phyloP scores from a whole-genome alignment of 2,888 invertebrate genomes.

The Ophioninae sp. region DNA sequence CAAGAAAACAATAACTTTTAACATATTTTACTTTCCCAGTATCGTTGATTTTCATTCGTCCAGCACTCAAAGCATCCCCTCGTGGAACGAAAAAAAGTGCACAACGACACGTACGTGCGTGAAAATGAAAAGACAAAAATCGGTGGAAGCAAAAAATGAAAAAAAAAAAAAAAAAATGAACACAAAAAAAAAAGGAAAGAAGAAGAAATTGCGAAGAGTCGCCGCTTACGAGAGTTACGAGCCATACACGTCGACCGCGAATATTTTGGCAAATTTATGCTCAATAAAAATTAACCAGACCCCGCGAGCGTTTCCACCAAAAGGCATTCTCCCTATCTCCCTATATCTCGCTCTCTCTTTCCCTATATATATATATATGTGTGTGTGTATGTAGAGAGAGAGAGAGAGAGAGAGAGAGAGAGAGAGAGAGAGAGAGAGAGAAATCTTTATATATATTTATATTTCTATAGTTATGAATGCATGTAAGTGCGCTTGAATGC shows the following conservation, averaged over 20 bases:
- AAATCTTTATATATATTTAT: no score
- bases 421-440: no score
- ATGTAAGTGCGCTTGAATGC: conserved; percentile 62
- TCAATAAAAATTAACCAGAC: conserved; percentile 81
- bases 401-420: no score
- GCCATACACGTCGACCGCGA: conserved; percentile 79
- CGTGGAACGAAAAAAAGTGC: not conserved
- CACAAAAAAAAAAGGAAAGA: not conserved
- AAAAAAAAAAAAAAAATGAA: conserved; percentile 27
- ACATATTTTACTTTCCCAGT: no score
- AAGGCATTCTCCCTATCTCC: conserved; percentile 41
- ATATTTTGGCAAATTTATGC: conserved; percentile 81
- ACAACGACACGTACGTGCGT: not conserved
- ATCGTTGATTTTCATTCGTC: no score
- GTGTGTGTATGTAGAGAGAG: no score
- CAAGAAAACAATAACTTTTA: no score
- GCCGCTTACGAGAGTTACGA: conserved; percentile 75
- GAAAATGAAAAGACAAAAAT: conserved; percentile 16
- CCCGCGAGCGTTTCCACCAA: conserved; percentile 69
- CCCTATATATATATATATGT: not conserved
- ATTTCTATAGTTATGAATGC: no score
- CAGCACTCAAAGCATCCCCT: conserved; percentile 24
- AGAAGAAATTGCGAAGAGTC: conserved; percentile 39
- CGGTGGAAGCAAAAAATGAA: conserved; percentile 27
- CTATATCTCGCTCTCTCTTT: conserved; percentile 58